phyloP scores from a whole-genome alignment of 1,140 invertebrate genomes.

The Mizuhopecten yessoensis region DNA sequence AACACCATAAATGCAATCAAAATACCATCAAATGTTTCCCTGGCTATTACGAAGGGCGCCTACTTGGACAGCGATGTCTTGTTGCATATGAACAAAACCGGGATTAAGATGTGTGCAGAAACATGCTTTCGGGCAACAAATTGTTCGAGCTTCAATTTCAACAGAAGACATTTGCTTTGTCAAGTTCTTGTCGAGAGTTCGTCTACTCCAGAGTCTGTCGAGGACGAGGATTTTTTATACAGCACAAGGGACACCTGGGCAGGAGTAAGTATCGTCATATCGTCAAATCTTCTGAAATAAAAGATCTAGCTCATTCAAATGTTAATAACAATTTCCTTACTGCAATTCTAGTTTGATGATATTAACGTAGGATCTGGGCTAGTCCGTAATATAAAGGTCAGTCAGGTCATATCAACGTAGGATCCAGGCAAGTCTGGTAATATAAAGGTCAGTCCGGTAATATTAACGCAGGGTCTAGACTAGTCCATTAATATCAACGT shows the following conservation, averaged over 20 bases:
- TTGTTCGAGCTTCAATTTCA: background rate
- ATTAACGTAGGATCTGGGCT: no score
- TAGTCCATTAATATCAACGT: no score
- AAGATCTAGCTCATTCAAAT: no score
- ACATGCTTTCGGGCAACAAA: background rate
- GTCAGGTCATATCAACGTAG: no score
- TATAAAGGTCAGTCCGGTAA: no score
- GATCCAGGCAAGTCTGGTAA: no score
- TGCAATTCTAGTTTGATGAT: no score
- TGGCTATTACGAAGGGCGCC: background rate
- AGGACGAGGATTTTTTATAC: background rate
- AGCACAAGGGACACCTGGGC: background rate
- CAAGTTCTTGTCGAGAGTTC: background rate
- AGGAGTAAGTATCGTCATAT: background rate
- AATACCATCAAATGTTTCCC: background rate
- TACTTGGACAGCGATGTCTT: background rate
- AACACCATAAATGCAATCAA: background rate
- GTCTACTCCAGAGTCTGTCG: background rate
- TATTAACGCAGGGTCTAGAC: no score
- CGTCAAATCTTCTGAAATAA: no score
- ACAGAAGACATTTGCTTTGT: background rate
- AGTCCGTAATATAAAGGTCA: no score
- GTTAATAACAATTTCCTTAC: no score
- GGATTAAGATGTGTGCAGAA: background rate
- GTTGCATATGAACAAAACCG: background rate